phyloP scores from a whole-genome alignment of 2,888 invertebrate genomes.

The Hermaeophaga mercurialis region DNA sequence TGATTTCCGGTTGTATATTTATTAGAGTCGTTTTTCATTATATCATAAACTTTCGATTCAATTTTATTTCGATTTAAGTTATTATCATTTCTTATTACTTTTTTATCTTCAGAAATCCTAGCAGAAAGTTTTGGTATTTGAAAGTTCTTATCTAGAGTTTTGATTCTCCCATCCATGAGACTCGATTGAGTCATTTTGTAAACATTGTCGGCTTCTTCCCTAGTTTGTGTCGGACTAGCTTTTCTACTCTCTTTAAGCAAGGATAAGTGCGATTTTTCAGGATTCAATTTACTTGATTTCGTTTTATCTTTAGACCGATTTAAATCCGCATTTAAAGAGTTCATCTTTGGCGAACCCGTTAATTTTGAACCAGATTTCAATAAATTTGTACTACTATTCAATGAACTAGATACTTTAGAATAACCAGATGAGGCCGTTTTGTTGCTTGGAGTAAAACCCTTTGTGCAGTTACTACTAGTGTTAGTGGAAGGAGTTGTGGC shows the following conservation, averaged over 20 bases:
- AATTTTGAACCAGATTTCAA: conserved; percentile 39
- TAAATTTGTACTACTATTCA: conserved; percentile 27
- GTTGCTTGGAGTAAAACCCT: conserved; percentile 36
- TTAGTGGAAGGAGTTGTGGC: conserved; percentile 29
- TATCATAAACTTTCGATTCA: conserved; percentile 53
- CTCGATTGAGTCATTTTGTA: conserved; percentile 67
- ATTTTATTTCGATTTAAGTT: conserved; percentile 48
- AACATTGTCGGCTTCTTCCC: conserved; percentile 69
- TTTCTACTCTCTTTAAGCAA: conserved; percentile 66
- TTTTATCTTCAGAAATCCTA: conserved; percentile 43
- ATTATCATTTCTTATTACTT: conserved; percentile 38
- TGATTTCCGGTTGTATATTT: conserved; percentile 52
- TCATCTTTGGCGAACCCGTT: conserved; percentile 64
- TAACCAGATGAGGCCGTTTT: conserved; percentile 32
- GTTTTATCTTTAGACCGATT: conserved; percentile 68
- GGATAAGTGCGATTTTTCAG: conserved; percentile 70
- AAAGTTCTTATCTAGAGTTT: conserved; percentile 81
- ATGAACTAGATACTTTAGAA: conserved; percentile 29
- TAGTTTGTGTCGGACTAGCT: conserved; percentile 68
- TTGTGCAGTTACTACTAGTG: conserved; percentile 28
- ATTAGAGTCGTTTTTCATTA: conserved; percentile 47
- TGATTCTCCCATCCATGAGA: conserved; percentile 74
- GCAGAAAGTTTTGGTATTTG: conserved; percentile 85
- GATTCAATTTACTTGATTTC: conserved; percentile 64
- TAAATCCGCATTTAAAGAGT: conserved; percentile 60